These are phyloP conservation scores for Oxyura jamaicensis DNA, from an alignment of 2,113 vertebrate species.

Conservation along the genomic window DNA sequence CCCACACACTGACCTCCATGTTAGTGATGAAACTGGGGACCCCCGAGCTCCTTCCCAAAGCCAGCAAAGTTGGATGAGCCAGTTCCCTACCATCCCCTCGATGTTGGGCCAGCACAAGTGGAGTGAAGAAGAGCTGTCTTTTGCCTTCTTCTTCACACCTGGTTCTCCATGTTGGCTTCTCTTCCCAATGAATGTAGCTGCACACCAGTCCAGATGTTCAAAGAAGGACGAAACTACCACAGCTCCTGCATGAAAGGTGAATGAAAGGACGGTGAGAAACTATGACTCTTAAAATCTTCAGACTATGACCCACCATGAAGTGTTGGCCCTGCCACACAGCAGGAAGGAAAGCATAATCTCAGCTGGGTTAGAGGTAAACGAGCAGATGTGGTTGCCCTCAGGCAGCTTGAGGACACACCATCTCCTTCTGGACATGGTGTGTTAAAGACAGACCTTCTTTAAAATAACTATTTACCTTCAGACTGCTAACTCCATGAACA, in stretches of 20 bases:
- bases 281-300: background rate
- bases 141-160: background rate
- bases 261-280: background rate
- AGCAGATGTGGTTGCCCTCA: background rate
- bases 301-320: background rate
- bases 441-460: background rate
- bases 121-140: background rate
- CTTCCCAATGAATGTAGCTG: background rate
- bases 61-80: background rate
- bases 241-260: background rate
- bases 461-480: background rate
- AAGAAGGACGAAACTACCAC: background rate
- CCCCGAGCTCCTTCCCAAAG: background rate
- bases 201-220: background rate
- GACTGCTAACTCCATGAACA: background rate
- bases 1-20: background rate
- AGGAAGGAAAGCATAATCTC: background rate
- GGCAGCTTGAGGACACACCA: background rate
- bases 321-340: background rate
- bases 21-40: background rate
- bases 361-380: background rate
- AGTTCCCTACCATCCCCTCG: fast-evolving
- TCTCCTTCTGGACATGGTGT: background rate
- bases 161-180: background rate
- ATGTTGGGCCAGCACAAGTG: background rate